Conservation (phyloP, 53 echinoderm and acorn worm species). For the Echinarachnius parma region DNA sequence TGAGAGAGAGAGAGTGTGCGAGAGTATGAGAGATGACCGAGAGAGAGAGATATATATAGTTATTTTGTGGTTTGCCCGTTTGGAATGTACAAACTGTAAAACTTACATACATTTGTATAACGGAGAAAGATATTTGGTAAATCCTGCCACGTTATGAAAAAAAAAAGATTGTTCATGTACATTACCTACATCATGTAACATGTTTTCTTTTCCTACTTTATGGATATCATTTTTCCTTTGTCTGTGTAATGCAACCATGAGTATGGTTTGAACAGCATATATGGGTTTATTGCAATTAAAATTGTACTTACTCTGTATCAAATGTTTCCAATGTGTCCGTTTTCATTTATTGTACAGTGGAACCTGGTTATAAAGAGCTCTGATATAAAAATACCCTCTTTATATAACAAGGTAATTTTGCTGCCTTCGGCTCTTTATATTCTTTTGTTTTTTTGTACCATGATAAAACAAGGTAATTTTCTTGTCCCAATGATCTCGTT, state of each 20-base stretch:
- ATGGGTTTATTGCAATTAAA: slow-evolving; percentile 49
- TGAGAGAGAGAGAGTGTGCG: slow-evolving; percentile 5
- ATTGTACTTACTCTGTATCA: slow-evolving; percentile 37
- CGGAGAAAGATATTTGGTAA: slow-evolving; percentile 32
- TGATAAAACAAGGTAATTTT: no score
- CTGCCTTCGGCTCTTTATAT: no score
- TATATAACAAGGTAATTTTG: no score
- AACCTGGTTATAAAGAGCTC: no score
- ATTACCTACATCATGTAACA: slow-evolving; percentile 30
- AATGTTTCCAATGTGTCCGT: not conserved
- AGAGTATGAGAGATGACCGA: not conserved
- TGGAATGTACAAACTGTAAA: slow-evolving; percentile 38
- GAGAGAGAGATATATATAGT: slow-evolving; percentile 4
- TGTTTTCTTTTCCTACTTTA: slow-evolving; percentile 8
- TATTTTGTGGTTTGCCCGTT: slow-evolving; percentile 3
- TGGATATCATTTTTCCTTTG: slow-evolving; percentile 15
- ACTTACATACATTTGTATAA: slow-evolving; percentile 2
- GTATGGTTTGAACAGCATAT: slow-evolving; percentile 44
- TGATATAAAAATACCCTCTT: no score
- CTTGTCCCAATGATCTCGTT: no score
- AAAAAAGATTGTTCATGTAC: no score
- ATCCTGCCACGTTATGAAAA: slow-evolving; percentile 45
- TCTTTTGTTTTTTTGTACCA: no score
- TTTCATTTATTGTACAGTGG: no score
- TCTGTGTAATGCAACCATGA: slow-evolving; percentile 22